A percentile compares a stretch with the other conserved stretches of the same genome.
Conservation (phyloP, 2,888 invertebrate genomes). For the Cantharis rustica region DNA sequence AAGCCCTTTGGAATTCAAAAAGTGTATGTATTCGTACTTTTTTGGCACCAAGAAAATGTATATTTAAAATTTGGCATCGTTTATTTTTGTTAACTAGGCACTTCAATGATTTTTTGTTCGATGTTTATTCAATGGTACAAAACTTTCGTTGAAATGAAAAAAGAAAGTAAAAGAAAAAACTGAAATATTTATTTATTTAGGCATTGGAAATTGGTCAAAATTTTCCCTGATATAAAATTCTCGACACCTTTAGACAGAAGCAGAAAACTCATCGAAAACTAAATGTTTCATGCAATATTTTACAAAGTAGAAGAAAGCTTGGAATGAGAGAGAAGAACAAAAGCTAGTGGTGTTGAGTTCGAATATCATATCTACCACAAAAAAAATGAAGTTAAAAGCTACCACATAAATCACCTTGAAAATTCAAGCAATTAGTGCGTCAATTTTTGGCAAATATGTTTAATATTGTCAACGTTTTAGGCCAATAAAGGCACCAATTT, state of each 20-base stretch:
- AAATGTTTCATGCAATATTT: neutral
- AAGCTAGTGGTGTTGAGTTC: neutral
- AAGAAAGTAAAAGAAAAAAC: no score
- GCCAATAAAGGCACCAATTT: constrained; percentile 41
- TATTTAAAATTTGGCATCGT: neutral
- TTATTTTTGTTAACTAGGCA: neutral
- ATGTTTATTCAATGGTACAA: neutral
- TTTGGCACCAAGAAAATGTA: neutral
- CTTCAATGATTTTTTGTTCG: neutral
- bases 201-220: no score
- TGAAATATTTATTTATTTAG: no score
- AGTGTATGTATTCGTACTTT: neutral
- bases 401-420: neutral
- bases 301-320: neutral
- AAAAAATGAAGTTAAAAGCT: neutral
- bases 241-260: no score
- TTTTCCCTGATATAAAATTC: no score
- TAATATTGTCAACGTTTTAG: constrained; percentile 39
- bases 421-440: constrained; percentile 31
- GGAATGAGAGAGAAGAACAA: neutral
- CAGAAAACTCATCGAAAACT: no score
- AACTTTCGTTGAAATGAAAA: neutral
- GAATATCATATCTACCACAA: neutral
- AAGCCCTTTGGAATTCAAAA: no score
- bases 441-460: constrained; percentile 49